Conservation (phyloP, 1,140 invertebrate species). For the Chrysomallon squamiferum region DNA sequence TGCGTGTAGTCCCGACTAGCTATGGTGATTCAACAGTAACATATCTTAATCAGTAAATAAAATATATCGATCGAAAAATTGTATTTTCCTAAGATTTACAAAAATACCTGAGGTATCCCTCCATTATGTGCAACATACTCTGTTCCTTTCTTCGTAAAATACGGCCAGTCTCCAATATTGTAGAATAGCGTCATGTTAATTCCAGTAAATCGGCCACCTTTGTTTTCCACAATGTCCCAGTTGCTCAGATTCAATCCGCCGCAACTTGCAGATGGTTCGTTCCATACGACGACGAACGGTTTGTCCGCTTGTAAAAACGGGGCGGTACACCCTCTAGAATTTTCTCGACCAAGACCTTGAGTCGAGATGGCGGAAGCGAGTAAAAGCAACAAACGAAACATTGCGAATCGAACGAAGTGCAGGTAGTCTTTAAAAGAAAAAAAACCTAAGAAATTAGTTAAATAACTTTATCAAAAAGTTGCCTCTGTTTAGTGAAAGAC, state of each 20-base stretch:
- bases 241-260: conserved; percentile 69
- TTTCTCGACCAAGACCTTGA: not conserved
- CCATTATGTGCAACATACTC: conserved; percentile 73
- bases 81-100: too few species aligned
- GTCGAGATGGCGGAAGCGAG: too few species aligned
- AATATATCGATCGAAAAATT: too few species aligned
- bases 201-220: conserved; percentile 70
- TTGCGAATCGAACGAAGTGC: too few species aligned
- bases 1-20: too few species aligned
- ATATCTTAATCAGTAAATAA: too few species aligned
- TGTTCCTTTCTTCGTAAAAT: conserved; percentile 58
- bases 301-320: conserved; percentile 8
- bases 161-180: conserved; percentile 76
- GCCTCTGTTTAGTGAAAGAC: too few species aligned
- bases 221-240: conserved; percentile 76
- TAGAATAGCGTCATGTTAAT: conserved; percentile 74
- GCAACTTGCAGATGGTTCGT: conserved; percentile 78
- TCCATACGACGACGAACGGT: conserved; percentile 76
- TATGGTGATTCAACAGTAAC: too few species aligned
- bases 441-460: too few species aligned
- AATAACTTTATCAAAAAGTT: too few species aligned
- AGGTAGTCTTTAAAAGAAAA: too few species aligned
- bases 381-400: too few species aligned
- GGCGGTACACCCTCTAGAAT: conserved; percentile 11
- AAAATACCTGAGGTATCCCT: conserved; percentile 79